Conservation (phyloP, 2,113 vertebrate species). For the Aptenodytes forsteri region DNA sequence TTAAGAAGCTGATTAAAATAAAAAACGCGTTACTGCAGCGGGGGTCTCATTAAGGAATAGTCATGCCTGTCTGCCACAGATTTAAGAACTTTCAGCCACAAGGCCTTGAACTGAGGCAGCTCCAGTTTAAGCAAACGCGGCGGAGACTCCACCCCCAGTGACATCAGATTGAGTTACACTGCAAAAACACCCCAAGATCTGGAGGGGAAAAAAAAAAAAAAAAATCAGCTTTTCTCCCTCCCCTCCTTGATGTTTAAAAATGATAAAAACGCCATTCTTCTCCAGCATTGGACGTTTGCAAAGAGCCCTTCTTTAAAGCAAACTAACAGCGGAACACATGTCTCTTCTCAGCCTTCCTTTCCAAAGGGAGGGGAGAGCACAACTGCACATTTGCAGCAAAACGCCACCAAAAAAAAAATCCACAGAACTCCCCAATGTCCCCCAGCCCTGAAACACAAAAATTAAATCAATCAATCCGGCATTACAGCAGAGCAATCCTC, state of each 20-base stretch:
- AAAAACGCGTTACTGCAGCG: conserved; percentile 38
- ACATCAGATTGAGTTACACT: conserved; percentile 70
- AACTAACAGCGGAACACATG: neutral
- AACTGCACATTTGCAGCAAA: neutral
- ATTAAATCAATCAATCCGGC: neutral
- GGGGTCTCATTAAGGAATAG: conserved; percentile 65
- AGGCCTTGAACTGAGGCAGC: conserved; percentile 69
- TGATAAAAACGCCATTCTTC: conserved; percentile 3
- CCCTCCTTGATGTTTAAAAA: conserved; percentile 24
- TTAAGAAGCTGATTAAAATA: conserved; percentile 64
- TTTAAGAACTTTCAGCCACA: conserved; percentile 68
- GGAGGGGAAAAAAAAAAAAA: neutral
- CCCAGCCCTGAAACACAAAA: neutral
- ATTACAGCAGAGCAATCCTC: neutral
- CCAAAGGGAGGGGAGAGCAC: neutral
- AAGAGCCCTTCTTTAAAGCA: neutral
- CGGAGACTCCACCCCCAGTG: conserved; percentile 59
- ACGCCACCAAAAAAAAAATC: neutral
- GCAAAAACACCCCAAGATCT: conserved; percentile 53
- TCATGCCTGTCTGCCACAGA: conserved; percentile 57
- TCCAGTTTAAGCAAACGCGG: conserved; percentile 61
- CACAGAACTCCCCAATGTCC: neutral
- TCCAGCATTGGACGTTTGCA: neutral
- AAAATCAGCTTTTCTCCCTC: conserved; percentile 21
- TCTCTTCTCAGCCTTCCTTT: neutral